Conservation (phyloP, 2,797 vertebrate genomes). For the Uromys caudimaculatus region DNA sequence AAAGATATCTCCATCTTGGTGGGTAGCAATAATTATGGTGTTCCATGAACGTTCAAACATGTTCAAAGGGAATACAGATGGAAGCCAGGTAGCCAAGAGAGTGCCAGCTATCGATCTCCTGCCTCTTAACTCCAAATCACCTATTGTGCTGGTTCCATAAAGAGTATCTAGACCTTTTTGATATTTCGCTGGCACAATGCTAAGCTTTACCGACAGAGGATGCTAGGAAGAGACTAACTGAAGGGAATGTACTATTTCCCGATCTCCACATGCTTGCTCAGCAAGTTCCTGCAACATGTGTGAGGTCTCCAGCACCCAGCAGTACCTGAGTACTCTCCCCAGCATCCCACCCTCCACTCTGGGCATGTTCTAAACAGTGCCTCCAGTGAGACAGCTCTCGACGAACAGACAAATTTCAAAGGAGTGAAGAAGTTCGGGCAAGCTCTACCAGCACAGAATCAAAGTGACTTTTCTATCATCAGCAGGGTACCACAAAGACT, state of each 20-base stretch:
- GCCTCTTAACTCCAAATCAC: not conserved
- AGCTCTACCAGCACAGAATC: not conserved
- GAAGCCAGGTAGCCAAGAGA: not conserved
- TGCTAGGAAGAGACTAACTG: not conserved
- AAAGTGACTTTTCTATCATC: not conserved
- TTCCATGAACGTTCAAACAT: not conserved
- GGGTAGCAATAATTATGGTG: not conserved
- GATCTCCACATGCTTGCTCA: not conserved
- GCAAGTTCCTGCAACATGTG: not conserved
- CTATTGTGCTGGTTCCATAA: not conserved
- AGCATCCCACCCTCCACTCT: not conserved
- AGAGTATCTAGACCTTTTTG: not conserved
- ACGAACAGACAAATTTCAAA: not conserved
- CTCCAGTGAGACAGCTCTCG: not conserved
- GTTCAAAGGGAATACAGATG: accelerated
- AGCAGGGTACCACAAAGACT: not conserved
- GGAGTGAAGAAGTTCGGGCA: not conserved
- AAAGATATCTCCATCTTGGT: not conserved
- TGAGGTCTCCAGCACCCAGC: not conserved
- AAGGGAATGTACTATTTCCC: not conserved
- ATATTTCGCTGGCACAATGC: not conserved
- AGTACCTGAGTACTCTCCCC: not conserved
- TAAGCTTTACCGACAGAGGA: not conserved
- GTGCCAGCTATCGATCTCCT: accelerated
- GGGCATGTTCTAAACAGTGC: not conserved